These are phyloP conservation scores for Chaenogobius annularis DNA, from an alignment of 2,113 vertebrate species.

Conservation along the genomic window DNA sequence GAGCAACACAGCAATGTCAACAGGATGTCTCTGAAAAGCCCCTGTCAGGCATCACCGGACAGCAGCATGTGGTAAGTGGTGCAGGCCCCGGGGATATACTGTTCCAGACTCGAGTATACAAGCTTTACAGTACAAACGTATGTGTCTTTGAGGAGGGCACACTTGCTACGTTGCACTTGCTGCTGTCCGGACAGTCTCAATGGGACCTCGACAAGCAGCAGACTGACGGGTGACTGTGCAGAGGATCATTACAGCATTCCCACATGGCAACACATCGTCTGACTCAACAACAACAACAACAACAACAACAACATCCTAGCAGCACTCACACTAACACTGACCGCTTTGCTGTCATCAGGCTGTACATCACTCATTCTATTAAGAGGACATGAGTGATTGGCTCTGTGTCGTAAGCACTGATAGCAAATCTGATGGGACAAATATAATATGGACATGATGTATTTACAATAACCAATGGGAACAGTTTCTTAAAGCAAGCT, in stretches of 20 bases:
- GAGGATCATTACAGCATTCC: slow-evolving; percentile 45
- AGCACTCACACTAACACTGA: slow-evolving; percentile 26
- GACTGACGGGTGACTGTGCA: slow-evolving; percentile 52
- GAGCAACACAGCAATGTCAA: slow-evolving; percentile 51
- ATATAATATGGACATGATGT: not conserved
- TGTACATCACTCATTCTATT: slow-evolving; percentile 59
- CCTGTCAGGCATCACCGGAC: slow-evolving; percentile 65
- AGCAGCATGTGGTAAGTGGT: slow-evolving; percentile 62
- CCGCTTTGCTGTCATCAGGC: slow-evolving; percentile 44
- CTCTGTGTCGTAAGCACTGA: slow-evolving; percentile 32
- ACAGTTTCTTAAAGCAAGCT: not conserved
- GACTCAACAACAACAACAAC: slow-evolving; percentile 54
- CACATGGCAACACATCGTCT: slow-evolving; percentile 28
- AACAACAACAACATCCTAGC: slow-evolving; percentile 10
- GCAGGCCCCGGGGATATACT: slow-evolving; percentile 25
- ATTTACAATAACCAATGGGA: not conserved
- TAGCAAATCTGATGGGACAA: not conserved
- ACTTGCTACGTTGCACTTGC: slow-evolving; percentile 36
- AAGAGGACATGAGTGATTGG: slow-evolving; percentile 41
- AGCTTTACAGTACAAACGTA: slow-evolving; percentile 21
- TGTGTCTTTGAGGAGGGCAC: slow-evolving; percentile 25
- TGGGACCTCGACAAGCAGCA: slow-evolving; percentile 58
- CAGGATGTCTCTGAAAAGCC: slow-evolving; percentile 52
- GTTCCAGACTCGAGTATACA: not conserved
- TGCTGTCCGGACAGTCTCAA: slow-evolving; percentile 48